Percentiles rank a stretch among this genome's conserved stretches.
Evolutionary conservation across 2,113 vertebrate species (phyloP).

Genomic region (Lucifuga dentata): DNA sequence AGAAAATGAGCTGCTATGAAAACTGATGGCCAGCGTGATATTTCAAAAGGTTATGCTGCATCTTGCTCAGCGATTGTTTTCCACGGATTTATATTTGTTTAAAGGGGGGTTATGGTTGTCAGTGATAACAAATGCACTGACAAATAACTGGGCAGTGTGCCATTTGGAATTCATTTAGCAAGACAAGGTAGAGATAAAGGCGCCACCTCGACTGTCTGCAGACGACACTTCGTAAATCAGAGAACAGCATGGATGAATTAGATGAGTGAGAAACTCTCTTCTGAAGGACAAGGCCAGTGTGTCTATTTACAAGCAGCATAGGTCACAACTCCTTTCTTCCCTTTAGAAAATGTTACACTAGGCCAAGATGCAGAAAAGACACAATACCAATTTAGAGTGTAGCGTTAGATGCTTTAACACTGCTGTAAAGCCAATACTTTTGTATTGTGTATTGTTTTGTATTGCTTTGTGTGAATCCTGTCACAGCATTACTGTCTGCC

Average conservation of each 20-base stretch:
- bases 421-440: background rate
- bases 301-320: slow-evolving; percentile 74
- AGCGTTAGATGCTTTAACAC: slow-evolving; percentile 16
- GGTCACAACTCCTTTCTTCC: slow-evolving; percentile 61
- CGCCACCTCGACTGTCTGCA: slow-evolving; percentile 60
- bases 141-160: slow-evolving; percentile 78
- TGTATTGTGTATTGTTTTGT: too few relatives aligned
- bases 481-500: background rate
- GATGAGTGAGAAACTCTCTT: slow-evolving; percentile 52
- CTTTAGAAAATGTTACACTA: slow-evolving; percentile 59
- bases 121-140: slow-evolving; percentile 81
- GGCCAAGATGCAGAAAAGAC: slow-evolving; percentile 27
- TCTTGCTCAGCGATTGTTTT: slow-evolving; percentile 81
- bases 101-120: slow-evolving; percentile 81
- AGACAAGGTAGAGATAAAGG: slow-evolving; percentile 77
- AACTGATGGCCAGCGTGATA: slow-evolving; percentile 79
- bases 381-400: slow-evolving; percentile 16
- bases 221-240: slow-evolving; percentile 72
- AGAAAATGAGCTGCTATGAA: slow-evolving; percentile 53
- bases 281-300: slow-evolving; percentile 72
- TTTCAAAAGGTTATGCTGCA: slow-evolving; percentile 84
- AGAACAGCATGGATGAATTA: slow-evolving; percentile 67
- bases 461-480: slow-evolving; percentile 1
- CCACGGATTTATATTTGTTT: slow-evolving; percentile 81
- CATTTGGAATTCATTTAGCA: slow-evolving; percentile 82